Conservation (phyloP, 2,888 invertebrate genomes). For the Argyresthia goedartella region DNA sequence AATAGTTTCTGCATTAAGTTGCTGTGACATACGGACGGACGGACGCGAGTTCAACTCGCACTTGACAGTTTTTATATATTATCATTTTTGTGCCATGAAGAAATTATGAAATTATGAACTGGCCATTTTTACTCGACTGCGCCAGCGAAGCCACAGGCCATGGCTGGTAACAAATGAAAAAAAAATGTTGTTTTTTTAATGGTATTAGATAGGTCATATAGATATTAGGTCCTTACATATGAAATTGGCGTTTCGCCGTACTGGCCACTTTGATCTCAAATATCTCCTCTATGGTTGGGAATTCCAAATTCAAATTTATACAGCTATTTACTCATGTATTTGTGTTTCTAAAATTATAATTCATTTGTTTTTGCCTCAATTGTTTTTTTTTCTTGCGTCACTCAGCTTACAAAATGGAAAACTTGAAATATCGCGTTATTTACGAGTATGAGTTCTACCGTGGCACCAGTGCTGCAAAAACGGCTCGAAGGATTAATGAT, state of each 20-base stretch:
- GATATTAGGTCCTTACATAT: not conserved
- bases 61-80: no score
- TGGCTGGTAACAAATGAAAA: no score
- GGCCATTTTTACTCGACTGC: no score
- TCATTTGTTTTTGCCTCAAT: not conserved
- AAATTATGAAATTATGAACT: no score
- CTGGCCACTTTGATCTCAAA: conserved; percentile 12
- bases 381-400: not conserved
- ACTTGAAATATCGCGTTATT: conserved; percentile 3
- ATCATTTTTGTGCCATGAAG: no score
- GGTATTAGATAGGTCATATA: no score
- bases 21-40: no score
- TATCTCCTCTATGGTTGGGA: conserved; percentile 12
- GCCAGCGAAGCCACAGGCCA: no score
- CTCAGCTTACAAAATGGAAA: conserved; percentile 3
- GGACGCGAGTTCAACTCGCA: no score
- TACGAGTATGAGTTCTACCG: conserved; percentile 5
- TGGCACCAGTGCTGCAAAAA: conserved; percentile 7
- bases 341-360: conserved; percentile 5
- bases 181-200: no score
- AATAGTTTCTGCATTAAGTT: no score
- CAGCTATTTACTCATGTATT: conserved; percentile 3
- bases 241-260: conserved; percentile 13
- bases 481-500: conserved; percentile 6
- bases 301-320: conserved; percentile 12